These are phyloP conservation scores for Lepidurus couesii DNA, from an alignment of 1,140 invertebrate genomes.

Conservation along the genomic window DNA sequence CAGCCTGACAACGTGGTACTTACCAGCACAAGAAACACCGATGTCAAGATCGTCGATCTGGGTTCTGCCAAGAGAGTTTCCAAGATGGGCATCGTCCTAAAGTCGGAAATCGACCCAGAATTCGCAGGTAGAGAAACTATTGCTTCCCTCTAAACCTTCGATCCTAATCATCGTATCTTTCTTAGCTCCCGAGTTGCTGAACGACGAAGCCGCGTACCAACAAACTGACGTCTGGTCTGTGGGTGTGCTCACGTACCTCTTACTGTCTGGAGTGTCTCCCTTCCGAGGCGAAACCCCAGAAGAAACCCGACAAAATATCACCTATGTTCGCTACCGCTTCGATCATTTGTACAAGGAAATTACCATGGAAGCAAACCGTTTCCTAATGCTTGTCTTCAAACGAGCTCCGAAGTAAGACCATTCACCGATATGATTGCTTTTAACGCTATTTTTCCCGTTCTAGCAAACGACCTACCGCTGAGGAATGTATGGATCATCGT, in stretches of 20 bases:
- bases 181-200: constrained; percentile 82
- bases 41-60: constrained; percentile 87
- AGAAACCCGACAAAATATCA: constrained; percentile 85
- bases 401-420: constrained; percentile 69
- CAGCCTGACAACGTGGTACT: constrained; percentile 97
- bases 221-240: constrained; percentile 95
- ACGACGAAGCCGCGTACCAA: constrained; percentile 73
- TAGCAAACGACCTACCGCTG: constrained; percentile 84
- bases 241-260: constrained; percentile 85
- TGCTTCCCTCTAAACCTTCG: constrained; percentile 39
- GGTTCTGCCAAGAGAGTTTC: constrained; percentile 73
- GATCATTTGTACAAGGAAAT: constrained; percentile 91
- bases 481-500: constrained; percentile 91
- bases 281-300: constrained; percentile 75
- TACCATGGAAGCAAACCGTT: constrained; percentile 86
- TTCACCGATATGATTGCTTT: constrained; percentile 30
- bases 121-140: constrained; percentile 56
- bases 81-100: constrained; percentile 67
- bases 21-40: constrained; percentile 70
- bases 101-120: constrained; percentile 60
- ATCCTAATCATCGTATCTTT: background rate
- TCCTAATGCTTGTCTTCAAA: constrained; percentile 93
- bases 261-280: constrained; percentile 88
- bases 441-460: constrained; percentile 41
- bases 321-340: constrained; percentile 87